phyloP scores from a whole-genome alignment of 1,140 invertebrate species.

The Leptopilina boulardi region DNA sequence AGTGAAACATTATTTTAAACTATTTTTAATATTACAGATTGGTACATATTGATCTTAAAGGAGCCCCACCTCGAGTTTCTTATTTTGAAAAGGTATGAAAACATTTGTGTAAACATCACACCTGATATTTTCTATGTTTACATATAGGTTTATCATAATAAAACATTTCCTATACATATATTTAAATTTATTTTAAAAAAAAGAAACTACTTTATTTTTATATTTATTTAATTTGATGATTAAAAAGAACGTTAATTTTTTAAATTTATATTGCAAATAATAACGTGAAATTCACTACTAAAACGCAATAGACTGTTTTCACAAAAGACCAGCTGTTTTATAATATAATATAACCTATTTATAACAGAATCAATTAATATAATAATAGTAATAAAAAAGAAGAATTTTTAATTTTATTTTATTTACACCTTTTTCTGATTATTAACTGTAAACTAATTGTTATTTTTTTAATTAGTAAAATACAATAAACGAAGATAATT shows the following conservation, averaged over 20 bases:
- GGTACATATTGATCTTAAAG: conserved; percentile 87
- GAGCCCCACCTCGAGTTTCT: conserved; percentile 82
- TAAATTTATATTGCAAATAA: background rate
- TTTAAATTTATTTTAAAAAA: too few relatives aligned
- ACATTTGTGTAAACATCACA: background rate
- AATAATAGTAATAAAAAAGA: too few relatives aligned
- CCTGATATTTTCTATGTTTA: conserved; percentile 51
- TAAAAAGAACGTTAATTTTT: too few relatives aligned
- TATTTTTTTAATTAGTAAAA: too few relatives aligned
- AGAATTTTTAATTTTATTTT: too few relatives aligned
- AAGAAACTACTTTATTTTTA: too few relatives aligned
- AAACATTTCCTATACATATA: background rate
- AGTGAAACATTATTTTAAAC: conserved; percentile 44
- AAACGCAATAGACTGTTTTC: background rate
- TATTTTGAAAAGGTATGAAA: conserved; percentile 81
- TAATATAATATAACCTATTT: background rate
- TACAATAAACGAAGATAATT: too few relatives aligned
- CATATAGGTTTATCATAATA: background rate
- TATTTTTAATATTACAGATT: conserved; percentile 72
- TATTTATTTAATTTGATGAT: too few relatives aligned
- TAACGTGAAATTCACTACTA: background rate
- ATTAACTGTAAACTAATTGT: too few relatives aligned
- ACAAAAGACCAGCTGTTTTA: background rate
- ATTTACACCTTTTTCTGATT: too few relatives aligned
- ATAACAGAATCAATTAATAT: too few relatives aligned